Evolutionary conservation across 2,888 invertebrate genomes (phyloP).

Genomic region (Pteria penguin): DNA sequence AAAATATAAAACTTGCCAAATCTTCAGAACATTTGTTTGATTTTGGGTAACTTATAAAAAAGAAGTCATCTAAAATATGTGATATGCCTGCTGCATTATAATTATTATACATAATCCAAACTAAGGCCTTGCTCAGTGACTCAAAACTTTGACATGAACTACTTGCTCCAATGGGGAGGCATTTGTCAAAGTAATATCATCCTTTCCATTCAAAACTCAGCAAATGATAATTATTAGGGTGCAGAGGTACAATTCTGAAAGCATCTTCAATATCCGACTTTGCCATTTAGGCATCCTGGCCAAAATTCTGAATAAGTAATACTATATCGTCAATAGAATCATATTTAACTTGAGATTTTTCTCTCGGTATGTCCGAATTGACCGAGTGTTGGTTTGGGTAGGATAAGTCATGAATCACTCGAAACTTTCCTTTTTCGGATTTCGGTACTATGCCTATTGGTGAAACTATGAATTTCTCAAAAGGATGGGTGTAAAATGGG

Average conservation of each 20-base stretch:
- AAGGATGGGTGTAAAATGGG: too few species aligned
- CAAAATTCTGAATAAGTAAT: conserved; percentile 32
- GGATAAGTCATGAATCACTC: too few species aligned
- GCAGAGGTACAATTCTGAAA: conserved; percentile 47
- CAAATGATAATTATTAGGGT: conserved; percentile 40
- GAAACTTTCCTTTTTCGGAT: too few species aligned
- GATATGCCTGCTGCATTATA: conserved; percentile 11
- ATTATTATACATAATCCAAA: conserved; percentile 41
- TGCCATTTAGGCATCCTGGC: conserved; percentile 26
- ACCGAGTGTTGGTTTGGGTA: too few species aligned
- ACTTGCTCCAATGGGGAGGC: conserved; percentile 47
- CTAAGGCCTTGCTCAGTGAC: conserved; percentile 24
- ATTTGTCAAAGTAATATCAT: conserved; percentile 40
- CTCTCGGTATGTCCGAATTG: too few species aligned
- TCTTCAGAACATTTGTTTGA: conserved; percentile 21
- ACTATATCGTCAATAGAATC: too few species aligned
- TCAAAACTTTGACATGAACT: conserved; percentile 44
- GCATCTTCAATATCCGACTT: conserved; percentile 49
- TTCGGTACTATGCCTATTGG: too few species aligned
- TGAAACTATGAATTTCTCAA: too few species aligned
- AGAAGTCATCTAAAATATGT: conserved; percentile 41
- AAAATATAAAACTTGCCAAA: not conserved
- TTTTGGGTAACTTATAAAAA: conserved; percentile 26
- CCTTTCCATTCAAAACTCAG: conserved; percentile 41
- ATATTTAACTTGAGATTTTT: too few species aligned